phyloP scores from a whole-genome alignment of 2,113 vertebrate species.

The Amazona guildingii region DNA sequence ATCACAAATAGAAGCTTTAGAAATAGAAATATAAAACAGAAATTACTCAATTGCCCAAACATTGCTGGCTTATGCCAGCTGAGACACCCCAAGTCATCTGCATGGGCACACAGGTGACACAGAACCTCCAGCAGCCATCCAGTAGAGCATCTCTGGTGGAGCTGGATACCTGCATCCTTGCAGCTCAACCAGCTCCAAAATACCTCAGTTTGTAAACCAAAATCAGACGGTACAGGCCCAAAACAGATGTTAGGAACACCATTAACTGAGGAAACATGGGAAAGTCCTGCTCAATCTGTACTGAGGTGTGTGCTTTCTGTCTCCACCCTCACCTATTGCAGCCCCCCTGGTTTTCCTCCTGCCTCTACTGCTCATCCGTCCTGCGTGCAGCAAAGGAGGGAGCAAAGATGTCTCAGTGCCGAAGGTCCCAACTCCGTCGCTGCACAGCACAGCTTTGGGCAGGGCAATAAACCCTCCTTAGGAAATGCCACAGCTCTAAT shows the following conservation, averaged over 20 bases:
- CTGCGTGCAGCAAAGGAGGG: neutral
- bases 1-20: neutral
- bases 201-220: neutral
- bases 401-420: neutral
- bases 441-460: neutral
- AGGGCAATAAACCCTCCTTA: neutral
- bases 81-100: neutral
- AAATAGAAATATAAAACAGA: neutral
- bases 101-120: neutral
- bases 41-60: neutral
- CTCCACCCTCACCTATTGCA: rapidly evolving
- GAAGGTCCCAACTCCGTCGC: neutral
- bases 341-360: neutral
- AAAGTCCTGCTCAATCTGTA: neutral
- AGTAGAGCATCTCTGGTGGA: neutral
- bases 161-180: neutral
- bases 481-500: neutral
- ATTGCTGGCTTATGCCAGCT: neutral
- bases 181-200: neutral
- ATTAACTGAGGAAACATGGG: neutral
- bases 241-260: neutral
- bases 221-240: neutral
- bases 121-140: neutral
- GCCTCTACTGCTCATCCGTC: rapidly evolving
- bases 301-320: neutral